Conservation (phyloP, 2,113 vertebrate species). For the Vulpes ferrilata region DNA sequence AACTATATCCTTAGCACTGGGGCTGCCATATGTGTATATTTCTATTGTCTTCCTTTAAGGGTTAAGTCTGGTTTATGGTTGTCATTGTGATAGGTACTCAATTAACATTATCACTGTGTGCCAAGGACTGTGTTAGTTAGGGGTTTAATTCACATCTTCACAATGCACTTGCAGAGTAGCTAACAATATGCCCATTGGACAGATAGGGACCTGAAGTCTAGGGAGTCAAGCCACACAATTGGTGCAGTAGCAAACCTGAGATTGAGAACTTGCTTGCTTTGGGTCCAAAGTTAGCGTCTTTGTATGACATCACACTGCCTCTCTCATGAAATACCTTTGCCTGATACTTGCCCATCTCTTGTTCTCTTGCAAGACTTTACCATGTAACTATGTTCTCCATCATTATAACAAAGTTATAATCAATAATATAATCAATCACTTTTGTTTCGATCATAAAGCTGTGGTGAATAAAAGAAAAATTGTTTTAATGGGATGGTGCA, state of each 20-base stretch:
- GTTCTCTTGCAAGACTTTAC: neutral
- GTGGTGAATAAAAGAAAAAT: neutral
- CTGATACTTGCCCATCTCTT: neutral
- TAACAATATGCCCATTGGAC: neutral
- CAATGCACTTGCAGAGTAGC: neutral
- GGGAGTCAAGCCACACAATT: neutral
- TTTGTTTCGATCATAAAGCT: neutral
- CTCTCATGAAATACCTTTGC: neutral
- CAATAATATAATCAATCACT: neutral
- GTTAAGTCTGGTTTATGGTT: neutral
- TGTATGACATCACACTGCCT: neutral
- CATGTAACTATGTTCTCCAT: neutral
- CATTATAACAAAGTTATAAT: neutral
- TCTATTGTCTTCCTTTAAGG: neutral
- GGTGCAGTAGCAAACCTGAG: neutral
- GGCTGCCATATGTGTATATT: neutral
- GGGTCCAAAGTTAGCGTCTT: neutral
- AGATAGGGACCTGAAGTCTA: neutral
- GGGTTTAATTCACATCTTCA: neutral
- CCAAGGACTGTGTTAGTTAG: neutral
- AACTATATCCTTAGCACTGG: neutral
- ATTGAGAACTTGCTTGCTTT: neutral
- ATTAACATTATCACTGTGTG: neutral
- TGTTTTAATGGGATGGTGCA: conserved; percentile 1
- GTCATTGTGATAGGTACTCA: neutral